These are phyloP conservation scores for Carduelis carduelis DNA, from an alignment of 2,797 vertebrate species.

Conservation along the genomic window DNA sequence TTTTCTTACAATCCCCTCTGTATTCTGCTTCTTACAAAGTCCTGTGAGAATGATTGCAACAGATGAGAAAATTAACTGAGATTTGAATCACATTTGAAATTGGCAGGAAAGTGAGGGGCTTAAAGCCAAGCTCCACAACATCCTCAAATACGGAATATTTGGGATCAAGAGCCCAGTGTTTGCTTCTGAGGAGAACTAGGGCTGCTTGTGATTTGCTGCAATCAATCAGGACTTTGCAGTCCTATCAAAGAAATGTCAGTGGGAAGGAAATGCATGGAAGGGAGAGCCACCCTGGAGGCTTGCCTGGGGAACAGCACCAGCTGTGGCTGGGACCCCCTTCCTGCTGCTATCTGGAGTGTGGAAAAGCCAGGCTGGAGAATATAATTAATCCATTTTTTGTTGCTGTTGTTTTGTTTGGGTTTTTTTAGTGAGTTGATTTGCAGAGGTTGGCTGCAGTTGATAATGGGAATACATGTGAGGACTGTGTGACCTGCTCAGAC, in stretches of 20 bases:
- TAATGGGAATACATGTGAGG: background rate
- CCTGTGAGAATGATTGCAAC: background rate
- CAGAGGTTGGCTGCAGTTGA: background rate
- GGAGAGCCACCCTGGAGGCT: background rate
- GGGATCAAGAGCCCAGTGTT: background rate
- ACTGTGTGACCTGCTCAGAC: background rate
- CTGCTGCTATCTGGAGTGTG: background rate
- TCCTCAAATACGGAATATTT: background rate
- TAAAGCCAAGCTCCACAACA: constrained; percentile 12
- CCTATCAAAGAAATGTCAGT: background rate
- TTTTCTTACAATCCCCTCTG: background rate
- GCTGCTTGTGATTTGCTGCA: background rate
- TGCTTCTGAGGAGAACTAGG: background rate
- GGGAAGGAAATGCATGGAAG: background rate
- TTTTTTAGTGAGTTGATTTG: background rate
- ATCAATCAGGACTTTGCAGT: background rate
- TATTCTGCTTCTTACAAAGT: background rate
- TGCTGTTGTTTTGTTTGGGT: background rate
- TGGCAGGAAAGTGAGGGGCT: background rate
- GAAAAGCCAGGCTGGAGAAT: background rate
- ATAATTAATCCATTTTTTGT: background rate
- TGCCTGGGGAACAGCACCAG: background rate
- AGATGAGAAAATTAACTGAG: constrained; percentile 13
- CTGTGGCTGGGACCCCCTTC: background rate
- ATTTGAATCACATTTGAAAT: constrained; percentile 29